Evolutionary conservation across 2,113 vertebrate genomes (phyloP).

Genomic region (Myrmecophaga tridactyla): DNA sequence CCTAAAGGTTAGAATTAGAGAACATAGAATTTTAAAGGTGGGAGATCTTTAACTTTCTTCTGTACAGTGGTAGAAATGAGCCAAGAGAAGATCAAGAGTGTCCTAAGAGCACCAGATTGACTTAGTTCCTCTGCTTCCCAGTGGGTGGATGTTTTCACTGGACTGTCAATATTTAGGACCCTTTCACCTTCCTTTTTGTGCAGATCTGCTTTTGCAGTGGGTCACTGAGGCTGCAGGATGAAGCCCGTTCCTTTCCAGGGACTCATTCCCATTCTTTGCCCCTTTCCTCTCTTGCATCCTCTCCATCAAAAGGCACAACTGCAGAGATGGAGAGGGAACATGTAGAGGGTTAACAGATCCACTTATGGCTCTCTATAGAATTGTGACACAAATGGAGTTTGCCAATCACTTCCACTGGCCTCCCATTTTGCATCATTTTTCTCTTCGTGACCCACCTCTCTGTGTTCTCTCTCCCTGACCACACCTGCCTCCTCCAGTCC

Average conservation of each 20-base stretch:
- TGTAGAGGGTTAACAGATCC: neutral
- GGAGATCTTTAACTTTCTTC: neutral
- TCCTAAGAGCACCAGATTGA: neutral
- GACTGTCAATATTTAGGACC: neutral
- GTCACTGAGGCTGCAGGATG: neutral
- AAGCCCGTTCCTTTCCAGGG: neutral
- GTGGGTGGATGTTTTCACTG: neutral
- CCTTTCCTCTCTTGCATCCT: neutral
- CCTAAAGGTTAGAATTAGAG: neutral
- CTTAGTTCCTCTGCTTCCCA: accelerated
- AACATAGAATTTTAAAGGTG: neutral
- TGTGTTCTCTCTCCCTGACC: neutral
- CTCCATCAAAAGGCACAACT: neutral
- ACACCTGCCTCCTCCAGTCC: neutral
- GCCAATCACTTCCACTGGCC: neutral
- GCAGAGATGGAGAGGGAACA: neutral
- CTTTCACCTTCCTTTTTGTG: neutral
- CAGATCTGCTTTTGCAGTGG: neutral
- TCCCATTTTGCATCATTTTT: neutral
- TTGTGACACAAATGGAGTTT: neutral
- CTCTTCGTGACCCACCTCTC: accelerated
- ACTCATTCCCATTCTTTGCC: neutral
- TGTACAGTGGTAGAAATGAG: neutral
- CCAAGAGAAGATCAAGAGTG: neutral
- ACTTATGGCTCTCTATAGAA: neutral